These are phyloP conservation scores for Myopa tessellatipennis DNA, from an alignment of 2,888 invertebrate species.

Conservation along the genomic window DNA sequence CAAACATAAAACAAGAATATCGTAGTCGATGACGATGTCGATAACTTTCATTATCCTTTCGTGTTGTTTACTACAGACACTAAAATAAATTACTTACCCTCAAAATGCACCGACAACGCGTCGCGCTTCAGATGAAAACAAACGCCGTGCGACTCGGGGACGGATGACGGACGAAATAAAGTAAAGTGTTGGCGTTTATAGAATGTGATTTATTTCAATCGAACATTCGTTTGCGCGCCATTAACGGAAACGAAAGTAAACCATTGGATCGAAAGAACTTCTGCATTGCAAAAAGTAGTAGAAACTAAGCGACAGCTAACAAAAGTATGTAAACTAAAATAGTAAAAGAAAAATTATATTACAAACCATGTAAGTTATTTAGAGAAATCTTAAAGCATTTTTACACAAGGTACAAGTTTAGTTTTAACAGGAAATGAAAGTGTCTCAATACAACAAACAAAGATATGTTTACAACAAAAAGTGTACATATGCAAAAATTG, in stretches of 20 bases:
- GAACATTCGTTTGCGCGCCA: constrained; percentile 24
- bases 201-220: constrained; percentile 5
- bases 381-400: too few relatives aligned
- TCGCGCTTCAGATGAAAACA: background rate
- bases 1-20: background rate
- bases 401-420: too few relatives aligned
- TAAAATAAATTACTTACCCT: constrained; percentile 22
- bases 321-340: too few relatives aligned
- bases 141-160: background rate
- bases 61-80: constrained; percentile 35
- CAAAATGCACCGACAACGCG: constrained; percentile 12
- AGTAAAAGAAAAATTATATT: too few relatives aligned
- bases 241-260: background rate
- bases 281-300: too few relatives aligned
- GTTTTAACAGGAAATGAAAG: too few relatives aligned
- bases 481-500: too few relatives aligned
- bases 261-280: background rate
- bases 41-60: constrained; percentile 32
- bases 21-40: constrained; percentile 15
- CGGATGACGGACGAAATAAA: background rate
- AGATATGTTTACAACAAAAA: too few relatives aligned
- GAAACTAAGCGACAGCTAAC: too few relatives aligned
- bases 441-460: too few relatives aligned
- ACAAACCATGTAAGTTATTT: too few relatives aligned
- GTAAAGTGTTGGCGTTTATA: background rate